Conservation (phyloP, 2,797 vertebrate genomes). For the Fistularia tabacaria region DNA sequence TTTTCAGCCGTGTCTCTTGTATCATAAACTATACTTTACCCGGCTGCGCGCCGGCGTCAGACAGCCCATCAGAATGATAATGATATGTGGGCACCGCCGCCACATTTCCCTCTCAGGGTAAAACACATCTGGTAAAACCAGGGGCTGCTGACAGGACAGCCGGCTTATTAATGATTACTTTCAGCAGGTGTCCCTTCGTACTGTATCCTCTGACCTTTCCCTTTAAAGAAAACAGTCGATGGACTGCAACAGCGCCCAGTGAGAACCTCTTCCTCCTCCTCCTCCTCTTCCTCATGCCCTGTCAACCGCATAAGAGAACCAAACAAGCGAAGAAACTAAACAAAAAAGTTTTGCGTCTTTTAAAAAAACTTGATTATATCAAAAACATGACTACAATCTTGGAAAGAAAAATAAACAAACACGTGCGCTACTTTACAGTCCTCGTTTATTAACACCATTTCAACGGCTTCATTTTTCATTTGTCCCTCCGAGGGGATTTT, state of each 20-base stretch:
- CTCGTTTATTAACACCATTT: too few relatives aligned
- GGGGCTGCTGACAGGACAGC: slow-evolving; percentile 62
- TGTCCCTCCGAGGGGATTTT: slow-evolving; percentile 6
- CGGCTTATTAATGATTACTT: slow-evolving; percentile 73
- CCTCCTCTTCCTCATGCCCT: slow-evolving; percentile 31
- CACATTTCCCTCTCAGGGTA: slow-evolving; percentile 29
- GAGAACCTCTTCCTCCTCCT: slow-evolving; percentile 51
- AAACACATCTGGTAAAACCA: slow-evolving; percentile 59
- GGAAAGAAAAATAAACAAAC: too few relatives aligned
- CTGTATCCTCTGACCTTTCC: slow-evolving; percentile 76
- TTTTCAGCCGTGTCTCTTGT: slow-evolving; percentile 6
- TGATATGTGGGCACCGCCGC: slow-evolving; percentile 33
- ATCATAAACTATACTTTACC: slow-evolving; percentile 19
- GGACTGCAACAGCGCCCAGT: slow-evolving; percentile 70
- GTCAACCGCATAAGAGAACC: slow-evolving; percentile 37
- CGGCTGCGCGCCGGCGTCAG: slow-evolving; percentile 10
- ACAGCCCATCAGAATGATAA: slow-evolving; percentile 28
- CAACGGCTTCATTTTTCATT: background rate
- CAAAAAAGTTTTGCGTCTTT: background rate
- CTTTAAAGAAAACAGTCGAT: slow-evolving; percentile 76
- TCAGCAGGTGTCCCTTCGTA: slow-evolving; percentile 67
- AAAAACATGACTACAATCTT: too few relatives aligned
- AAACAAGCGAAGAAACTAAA: slow-evolving; percentile 17
- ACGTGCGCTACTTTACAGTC: too few relatives aligned
- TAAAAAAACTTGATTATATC: too few relatives aligned